Percentiles rank a stretch among this genome's conserved stretches.
These are phyloP conservation scores for Ammodytes marinus DNA, from an alignment of 2,113 vertebrate species.

Conservation along the genomic window DNA sequence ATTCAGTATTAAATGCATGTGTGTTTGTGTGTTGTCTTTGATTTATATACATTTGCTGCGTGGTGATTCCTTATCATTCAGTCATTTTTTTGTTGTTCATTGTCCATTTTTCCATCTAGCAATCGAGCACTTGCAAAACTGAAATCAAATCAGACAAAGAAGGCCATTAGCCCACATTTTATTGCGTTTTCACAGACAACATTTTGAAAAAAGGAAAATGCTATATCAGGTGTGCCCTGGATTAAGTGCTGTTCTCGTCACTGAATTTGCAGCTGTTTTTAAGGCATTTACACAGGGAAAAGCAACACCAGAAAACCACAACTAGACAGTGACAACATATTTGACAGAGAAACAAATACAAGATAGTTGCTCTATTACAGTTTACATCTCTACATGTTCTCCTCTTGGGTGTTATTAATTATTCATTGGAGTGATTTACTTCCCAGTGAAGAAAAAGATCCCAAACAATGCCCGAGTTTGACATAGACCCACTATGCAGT, in stretches of 20 bases:
- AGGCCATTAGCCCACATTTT: conserved; percentile 17
- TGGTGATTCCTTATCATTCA: not conserved
- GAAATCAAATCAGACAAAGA: conserved; percentile 12
- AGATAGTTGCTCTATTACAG: conserved; percentile 42
- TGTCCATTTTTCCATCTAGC: conserved; percentile 22
- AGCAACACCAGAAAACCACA: conserved; percentile 32
- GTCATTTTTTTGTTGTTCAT: not conserved
- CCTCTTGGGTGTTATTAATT: conserved; percentile 67
- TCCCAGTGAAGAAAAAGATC: conserved; percentile 37
- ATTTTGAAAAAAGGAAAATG: conserved; percentile 18
- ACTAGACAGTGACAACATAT: conserved; percentile 57
- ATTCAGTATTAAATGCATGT: too few relatives aligned
- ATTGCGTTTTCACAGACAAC: conserved; percentile 7
- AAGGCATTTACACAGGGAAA: not conserved
- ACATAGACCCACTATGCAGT: not conserved
- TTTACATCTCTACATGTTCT: conserved; percentile 49
- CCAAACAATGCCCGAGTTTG: conserved; percentile 37
- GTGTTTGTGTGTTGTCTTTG: conserved; percentile 19
- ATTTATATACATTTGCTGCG: not conserved
- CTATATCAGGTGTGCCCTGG: conserved; percentile 12
- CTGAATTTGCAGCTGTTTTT: conserved; percentile 27
- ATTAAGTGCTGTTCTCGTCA: conserved; percentile 7
- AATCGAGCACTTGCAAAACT: conserved; percentile 24
- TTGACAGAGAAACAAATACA: conserved; percentile 56
- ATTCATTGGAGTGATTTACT: conserved; percentile 69